These are phyloP conservation scores for Hyaena hyaena DNA, from an alignment of 2,113 vertebrate genomes.

Conservation along the genomic window DNA sequence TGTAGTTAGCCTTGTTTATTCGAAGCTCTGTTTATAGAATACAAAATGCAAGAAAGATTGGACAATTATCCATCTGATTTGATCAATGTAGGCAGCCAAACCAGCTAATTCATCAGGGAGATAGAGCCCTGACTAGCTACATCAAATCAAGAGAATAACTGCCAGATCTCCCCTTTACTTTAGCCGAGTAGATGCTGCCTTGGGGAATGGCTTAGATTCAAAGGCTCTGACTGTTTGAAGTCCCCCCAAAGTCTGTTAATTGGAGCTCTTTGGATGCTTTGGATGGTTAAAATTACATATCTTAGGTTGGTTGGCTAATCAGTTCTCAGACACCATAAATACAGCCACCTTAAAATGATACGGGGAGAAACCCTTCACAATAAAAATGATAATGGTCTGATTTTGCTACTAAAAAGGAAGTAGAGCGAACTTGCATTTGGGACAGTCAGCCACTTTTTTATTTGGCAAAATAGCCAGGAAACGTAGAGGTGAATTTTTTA, in stretches of 20 bases:
- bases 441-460: not conserved
- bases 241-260: conserved; percentile 63
- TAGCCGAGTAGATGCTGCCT: conserved; percentile 54
- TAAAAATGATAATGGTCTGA: not conserved
- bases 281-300: conserved; percentile 53
- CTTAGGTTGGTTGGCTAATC: conserved; percentile 19
- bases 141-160: conserved; percentile 63
- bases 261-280: conserved; percentile 51
- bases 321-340: conserved; percentile 44
- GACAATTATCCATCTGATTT: conserved; percentile 65
- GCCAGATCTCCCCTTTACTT: conserved; percentile 55
- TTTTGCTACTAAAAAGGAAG: conserved; percentile 1
- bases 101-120: conserved; percentile 62
- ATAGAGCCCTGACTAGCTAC: conserved; percentile 43
- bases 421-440: not conserved
- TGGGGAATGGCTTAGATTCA: conserved; percentile 73
- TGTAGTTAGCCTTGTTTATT: not conserved
- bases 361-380: not conserved
- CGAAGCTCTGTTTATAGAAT: conserved; percentile 4
- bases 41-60: conserved; percentile 10
- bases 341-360: not conserved
- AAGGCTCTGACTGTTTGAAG: conserved; percentile 71
- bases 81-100: conserved; percentile 65
- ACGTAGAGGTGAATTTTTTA: not conserved
- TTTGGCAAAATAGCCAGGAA: not conserved